These are phyloP conservation scores for Gallinago solitaria DNA, from an alignment of 2,797 vertebrate species.

Conservation along the genomic window DNA sequence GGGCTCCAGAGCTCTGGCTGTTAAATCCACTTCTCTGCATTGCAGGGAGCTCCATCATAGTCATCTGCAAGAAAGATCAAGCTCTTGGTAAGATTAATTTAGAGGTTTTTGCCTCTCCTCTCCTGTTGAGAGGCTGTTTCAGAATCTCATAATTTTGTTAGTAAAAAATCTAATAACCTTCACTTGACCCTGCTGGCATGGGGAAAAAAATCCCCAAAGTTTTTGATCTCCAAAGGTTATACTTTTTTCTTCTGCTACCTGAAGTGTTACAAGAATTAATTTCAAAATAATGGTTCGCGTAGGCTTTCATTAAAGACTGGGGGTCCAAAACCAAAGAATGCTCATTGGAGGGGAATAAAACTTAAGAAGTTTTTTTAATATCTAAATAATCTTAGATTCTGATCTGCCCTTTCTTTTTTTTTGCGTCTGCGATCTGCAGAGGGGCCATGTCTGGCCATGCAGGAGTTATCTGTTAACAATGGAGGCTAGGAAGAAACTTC, in stretches of 20 bases:
- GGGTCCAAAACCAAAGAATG: neutral
- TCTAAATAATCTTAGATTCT: neutral
- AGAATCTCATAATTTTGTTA: neutral
- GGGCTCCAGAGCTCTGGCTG: neutral
- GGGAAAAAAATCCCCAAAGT: neutral
- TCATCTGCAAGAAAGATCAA: neutral
- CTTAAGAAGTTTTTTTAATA: neutral
- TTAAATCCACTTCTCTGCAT: neutral
- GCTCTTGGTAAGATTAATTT: neutral
- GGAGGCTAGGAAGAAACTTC: neutral
- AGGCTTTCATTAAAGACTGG: neutral
- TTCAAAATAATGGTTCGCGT: neutral
- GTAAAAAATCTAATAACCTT: neutral
- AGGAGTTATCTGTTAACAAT: neutral
- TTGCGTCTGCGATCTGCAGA: neutral
- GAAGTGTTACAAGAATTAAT: neutral
- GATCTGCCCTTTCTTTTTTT: neutral
- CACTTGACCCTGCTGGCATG: neutral
- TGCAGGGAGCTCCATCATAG: neutral
- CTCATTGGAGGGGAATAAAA: neutral
- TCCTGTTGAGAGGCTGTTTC: neutral
- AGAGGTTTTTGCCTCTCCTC: neutral
- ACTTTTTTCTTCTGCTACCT: neutral
- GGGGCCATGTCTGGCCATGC: neutral
- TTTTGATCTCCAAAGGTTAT: neutral